Evolutionary conservation across 2,113 vertebrate species (phyloP).

Genomic region (Cyrtonyx montezumae): DNA sequence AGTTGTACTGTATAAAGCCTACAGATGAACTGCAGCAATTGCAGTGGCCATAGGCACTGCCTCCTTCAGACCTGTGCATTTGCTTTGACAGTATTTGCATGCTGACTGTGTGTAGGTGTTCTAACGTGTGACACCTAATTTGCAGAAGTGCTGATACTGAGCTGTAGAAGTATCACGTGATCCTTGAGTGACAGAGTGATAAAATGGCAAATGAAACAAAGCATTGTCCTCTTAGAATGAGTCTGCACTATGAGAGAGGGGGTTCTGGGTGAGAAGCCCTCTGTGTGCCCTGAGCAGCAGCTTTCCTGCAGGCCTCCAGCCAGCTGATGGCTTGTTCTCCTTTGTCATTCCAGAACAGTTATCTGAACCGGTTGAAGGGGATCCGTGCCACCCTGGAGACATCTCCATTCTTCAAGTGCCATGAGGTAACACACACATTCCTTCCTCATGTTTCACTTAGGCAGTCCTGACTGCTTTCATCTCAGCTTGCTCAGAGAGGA

Average conservation of each 20-base stretch:
- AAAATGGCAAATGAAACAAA: background rate
- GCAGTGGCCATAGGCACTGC: background rate
- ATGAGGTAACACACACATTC: constrained; percentile 84
- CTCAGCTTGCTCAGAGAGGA: background rate
- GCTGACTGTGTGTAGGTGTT: background rate
- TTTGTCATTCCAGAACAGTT: constrained; percentile 80
- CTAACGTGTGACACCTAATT: rapidly evolving
- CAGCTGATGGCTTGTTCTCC: background rate
- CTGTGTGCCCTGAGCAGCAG: background rate
- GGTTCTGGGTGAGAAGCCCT: background rate
- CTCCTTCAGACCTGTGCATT: background rate
- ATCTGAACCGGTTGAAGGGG: constrained; percentile 88
- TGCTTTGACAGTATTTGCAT: background rate
- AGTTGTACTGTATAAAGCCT: background rate
- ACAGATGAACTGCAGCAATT: background rate
- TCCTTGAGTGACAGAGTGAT: background rate
- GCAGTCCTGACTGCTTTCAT: background rate
- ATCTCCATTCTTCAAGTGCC: constrained; percentile 93
- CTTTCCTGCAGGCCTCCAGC: background rate
- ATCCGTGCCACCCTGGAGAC: constrained; percentile 86
- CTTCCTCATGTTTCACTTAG: background rate
- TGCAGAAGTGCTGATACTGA: background rate
- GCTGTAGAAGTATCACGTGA: background rate
- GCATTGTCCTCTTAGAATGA: background rate
- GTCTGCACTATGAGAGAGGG: background rate